Conservation (phyloP, 2,113 vertebrate species). For the Anoplopoma fimbria region DNA sequence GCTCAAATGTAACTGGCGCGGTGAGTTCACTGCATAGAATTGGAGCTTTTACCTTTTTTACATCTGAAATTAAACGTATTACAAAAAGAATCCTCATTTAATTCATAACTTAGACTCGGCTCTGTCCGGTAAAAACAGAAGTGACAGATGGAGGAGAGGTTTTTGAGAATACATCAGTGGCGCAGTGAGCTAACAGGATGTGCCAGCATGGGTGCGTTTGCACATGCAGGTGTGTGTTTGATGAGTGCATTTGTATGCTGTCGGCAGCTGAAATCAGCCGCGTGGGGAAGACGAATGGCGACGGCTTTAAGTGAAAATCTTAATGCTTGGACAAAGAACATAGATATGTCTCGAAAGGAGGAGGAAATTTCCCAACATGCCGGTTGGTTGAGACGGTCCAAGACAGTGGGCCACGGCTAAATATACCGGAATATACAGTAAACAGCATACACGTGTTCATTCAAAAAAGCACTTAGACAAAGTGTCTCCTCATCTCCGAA, state of each 20-base stretch:
- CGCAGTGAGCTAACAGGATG: conserved; percentile 33
- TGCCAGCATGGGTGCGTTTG: conserved; percentile 43
- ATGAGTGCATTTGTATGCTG: conserved; percentile 53
- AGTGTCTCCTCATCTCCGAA: conserved; percentile 32
- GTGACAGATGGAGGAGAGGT: conserved; percentile 32
- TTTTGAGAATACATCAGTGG: conserved; percentile 35
- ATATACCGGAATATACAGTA: not conserved
- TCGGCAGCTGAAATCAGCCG: conserved; percentile 29
- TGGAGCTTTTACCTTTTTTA: not conserved
- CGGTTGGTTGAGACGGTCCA: not conserved
- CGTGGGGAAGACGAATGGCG: conserved; percentile 45
- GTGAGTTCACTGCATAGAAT: conserved; percentile 12
- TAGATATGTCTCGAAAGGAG: not conserved
- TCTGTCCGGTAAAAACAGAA: not conserved
- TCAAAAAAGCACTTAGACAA: conserved; percentile 41
- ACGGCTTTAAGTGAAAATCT: conserved; percentile 21
- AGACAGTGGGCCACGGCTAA: conserved; percentile 3
- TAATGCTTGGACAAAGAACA: conserved; percentile 9
- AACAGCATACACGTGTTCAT: not conserved
- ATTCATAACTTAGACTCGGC: not conserved
- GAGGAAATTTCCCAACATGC: not conserved
- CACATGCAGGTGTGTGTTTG: conserved; percentile 35
- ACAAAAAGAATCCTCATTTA: conserved; percentile 18
- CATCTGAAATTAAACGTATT: too few species aligned
- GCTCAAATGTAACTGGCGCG: conserved; percentile 10